Conservation (phyloP, 2,888 invertebrate genomes). For the Cantharis lateralis region DNA sequence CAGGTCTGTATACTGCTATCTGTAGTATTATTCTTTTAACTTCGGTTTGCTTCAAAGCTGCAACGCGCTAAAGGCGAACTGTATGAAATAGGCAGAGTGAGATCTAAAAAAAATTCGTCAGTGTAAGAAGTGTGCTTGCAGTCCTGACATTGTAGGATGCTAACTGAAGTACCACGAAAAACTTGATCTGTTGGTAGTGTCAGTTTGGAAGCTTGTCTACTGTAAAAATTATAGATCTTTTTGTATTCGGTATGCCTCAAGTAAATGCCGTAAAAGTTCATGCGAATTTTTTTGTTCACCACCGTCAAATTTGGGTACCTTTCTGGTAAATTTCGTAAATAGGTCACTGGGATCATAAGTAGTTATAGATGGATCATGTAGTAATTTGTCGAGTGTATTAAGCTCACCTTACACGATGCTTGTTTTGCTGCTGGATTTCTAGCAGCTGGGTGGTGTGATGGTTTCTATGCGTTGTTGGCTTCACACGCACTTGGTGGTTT, state of each 20-base stretch:
- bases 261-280: slow-evolving; percentile 85
- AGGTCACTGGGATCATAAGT: slow-evolving; percentile 68
- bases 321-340: slow-evolving; percentile 66
- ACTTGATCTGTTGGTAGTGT: slow-evolving; percentile 85
- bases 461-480: too few species aligned
- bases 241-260: slow-evolving; percentile 85
- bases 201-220: slow-evolving; percentile 77
- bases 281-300: slow-evolving; percentile 97
- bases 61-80: slow-evolving; percentile 65
- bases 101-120: slow-evolving; percentile 91
- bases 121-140: slow-evolving; percentile 86
- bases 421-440: too few species aligned
- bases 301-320: slow-evolving; percentile 85
- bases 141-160: slow-evolving; percentile 86
- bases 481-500: too few species aligned
- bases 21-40: too few species aligned
- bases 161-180: slow-evolving; percentile 91
- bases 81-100: slow-evolving; percentile 87
- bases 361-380: slow-evolving; percentile 38
- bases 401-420: too few species aligned
- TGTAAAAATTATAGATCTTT: slow-evolving; percentile 80
- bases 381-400: slow-evolving; percentile 60
- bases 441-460: too few species aligned
- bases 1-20: too few species aligned
- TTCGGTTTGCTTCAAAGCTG: slow-evolving; percentile 61